These are phyloP conservation scores for Andrena dorsata DNA, from an alignment of 2,888 invertebrate genomes.

Conservation along the genomic window DNA sequence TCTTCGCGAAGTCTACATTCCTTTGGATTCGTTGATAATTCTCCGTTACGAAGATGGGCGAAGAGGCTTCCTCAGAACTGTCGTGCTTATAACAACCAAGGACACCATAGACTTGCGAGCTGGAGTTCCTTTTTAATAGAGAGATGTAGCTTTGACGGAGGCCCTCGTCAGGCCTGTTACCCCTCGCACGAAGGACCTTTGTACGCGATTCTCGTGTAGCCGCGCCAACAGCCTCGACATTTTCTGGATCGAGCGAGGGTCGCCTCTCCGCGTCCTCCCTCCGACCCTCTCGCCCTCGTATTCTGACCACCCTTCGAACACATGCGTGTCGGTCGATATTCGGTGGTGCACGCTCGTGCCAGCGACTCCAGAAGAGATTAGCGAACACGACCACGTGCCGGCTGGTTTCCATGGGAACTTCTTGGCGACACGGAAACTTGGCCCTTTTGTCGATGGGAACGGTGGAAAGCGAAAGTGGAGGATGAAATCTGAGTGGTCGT, in stretches of 20 bases:
- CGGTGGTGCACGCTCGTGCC: slow-evolving; percentile 59
- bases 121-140: background rate
- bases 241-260: slow-evolving; percentile 47
- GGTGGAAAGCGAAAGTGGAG: slow-evolving; percentile 28
- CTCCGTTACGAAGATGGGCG: no score
- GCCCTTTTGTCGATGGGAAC: slow-evolving; percentile 1
- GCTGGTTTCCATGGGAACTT: slow-evolving; percentile 79
- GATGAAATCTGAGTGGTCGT: slow-evolving; percentile 10
- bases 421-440: slow-evolving; percentile 35
- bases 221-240: slow-evolving; percentile 54
- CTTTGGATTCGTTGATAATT: background rate
- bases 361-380: slow-evolving; percentile 59
- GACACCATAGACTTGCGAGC: background rate
- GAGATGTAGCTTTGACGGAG: background rate
- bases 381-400: slow-evolving; percentile 56
- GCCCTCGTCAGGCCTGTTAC: background rate
- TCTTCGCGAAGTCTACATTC: no score
- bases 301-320: slow-evolving; percentile 46
- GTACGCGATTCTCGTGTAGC: slow-evolving; percentile 38
- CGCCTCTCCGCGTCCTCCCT: slow-evolving; percentile 27
- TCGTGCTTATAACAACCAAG: background rate
- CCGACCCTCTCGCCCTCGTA: slow-evolving; percentile 7
- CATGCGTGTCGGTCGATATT: slow-evolving; percentile 66
- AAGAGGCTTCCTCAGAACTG: background rate
- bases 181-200: slow-evolving; percentile 25